Evolutionary conservation across 2,113 vertebrate species (phyloP).

Genomic region (Syngnathus floridae): DNA sequence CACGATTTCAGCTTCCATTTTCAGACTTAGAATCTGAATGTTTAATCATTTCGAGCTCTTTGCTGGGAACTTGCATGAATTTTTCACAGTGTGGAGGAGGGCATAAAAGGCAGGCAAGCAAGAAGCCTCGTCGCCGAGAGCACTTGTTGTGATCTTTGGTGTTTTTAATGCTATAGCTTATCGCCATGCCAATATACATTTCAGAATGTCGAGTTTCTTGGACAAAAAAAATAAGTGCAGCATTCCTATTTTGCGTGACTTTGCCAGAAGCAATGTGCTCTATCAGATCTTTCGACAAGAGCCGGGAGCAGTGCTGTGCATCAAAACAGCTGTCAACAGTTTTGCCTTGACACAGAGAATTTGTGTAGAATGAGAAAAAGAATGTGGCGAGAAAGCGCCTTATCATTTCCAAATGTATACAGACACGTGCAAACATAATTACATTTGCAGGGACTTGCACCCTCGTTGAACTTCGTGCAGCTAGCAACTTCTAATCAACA

Average conservation of each 20-base stretch:
- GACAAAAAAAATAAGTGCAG: not conserved
- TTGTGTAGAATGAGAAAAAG: not conserved
- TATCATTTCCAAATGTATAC: not conserved
- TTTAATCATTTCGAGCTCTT: conserved; percentile 62
- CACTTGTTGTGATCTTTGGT: conserved; percentile 3
- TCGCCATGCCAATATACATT: not conserved
- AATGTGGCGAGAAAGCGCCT: too few species aligned
- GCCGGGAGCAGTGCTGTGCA: conserved; percentile 1
- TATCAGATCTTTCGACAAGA: conserved; percentile 23
- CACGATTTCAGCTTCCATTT: conserved; percentile 54
- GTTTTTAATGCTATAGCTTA: not conserved
- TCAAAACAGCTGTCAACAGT: conserved; percentile 30
- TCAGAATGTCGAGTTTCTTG: conserved; percentile 4
- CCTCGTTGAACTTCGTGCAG: not conserved
- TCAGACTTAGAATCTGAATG: conserved; percentile 60
- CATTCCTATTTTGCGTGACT: conserved; percentile 8
- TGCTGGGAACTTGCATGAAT: conserved; percentile 59
- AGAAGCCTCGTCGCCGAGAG: not conserved
- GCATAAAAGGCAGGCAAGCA: not conserved
- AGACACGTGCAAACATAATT: not conserved
- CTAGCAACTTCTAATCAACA: not conserved
- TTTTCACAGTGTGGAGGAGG: conserved; percentile 47
- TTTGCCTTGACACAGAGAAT: conserved; percentile 8
- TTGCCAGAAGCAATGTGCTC: conserved; percentile 12
- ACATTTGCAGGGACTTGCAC: not conserved